Conservation (phyloP, 2,113 vertebrate genomes). For the Hippoglossus stenolepis region DNA sequence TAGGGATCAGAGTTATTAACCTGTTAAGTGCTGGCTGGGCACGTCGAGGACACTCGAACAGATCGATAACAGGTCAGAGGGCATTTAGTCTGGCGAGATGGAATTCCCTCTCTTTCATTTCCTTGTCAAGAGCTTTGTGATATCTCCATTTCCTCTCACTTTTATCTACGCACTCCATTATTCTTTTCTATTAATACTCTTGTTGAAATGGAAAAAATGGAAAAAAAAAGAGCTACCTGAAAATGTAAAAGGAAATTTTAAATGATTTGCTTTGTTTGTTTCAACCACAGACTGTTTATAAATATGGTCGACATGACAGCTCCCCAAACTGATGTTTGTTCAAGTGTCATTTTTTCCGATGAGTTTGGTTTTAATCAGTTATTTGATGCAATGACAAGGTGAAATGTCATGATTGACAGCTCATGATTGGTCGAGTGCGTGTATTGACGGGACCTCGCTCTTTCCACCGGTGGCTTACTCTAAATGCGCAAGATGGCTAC, state of each 20-base stretch:
- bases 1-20: constrained; percentile 62
- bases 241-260: too few species aligned
- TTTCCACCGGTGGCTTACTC: too few species aligned
- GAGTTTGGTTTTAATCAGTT: too few species aligned
- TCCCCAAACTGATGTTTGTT: too few species aligned
- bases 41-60: not conserved
- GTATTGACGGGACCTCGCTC: too few species aligned
- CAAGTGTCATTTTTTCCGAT: too few species aligned
- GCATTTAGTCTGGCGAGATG: constrained; percentile 6
- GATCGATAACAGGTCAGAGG: constrained; percentile 53
- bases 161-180: not conserved
- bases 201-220: not conserved
- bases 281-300: too few species aligned
- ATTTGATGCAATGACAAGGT: too few species aligned
- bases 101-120: constrained; percentile 42
- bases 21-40: constrained; percentile 40
- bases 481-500: too few species aligned
- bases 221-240: not conserved
- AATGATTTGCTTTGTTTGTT: too few species aligned
- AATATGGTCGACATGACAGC: not conserved
- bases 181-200: constrained; percentile 4
- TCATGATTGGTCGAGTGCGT: too few species aligned
- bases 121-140: constrained; percentile 19
- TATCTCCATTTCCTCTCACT: constrained; percentile 25
- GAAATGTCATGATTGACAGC: too few species aligned